Percentiles rank a stretch among this genome's conserved stretches.
Evolutionary conservation across 2,888 invertebrate species (phyloP).

Genomic region (Eueremaeus valkanovi): DNA sequence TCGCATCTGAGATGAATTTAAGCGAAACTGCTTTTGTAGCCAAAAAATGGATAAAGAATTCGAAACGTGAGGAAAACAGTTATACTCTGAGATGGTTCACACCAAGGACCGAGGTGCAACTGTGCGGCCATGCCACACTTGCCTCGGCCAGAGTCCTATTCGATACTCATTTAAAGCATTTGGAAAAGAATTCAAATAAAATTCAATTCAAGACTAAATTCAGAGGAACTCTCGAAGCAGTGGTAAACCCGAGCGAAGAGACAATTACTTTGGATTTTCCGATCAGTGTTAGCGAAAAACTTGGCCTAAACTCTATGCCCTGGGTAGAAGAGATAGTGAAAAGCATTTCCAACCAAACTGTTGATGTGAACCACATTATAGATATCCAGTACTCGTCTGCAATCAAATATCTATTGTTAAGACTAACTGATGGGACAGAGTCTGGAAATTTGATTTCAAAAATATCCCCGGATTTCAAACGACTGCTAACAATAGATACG

Average conservation of each 20-base stretch:
- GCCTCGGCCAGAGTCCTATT: slow-evolving; percentile 57
- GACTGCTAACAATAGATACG: slow-evolving; percentile 39
- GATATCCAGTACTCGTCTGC: slow-evolving; percentile 48
- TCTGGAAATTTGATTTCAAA: slow-evolving; percentile 43
- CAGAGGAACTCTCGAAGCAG: slow-evolving; percentile 31
- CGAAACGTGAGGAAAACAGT: slow-evolving; percentile 37
- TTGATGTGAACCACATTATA: slow-evolving; percentile 44
- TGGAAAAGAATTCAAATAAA: background rate
- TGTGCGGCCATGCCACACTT: slow-evolving; percentile 60
- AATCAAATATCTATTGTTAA: slow-evolving; percentile 49
- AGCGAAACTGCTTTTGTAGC: slow-evolving; percentile 58
- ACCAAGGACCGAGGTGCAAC: slow-evolving; percentile 56
- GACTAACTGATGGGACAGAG: slow-evolving; percentile 44
- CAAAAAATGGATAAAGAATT: slow-evolving; percentile 42
- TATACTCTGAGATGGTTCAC: slow-evolving; percentile 58
- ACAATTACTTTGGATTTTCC: slow-evolving; percentile 53
- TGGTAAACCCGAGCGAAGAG: slow-evolving; percentile 41
- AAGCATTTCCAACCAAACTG: background rate
- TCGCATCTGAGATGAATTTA: slow-evolving; percentile 58
- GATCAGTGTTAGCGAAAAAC: slow-evolving; percentile 50
- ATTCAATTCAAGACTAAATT: slow-evolving; percentile 26
- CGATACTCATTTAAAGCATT: slow-evolving; percentile 42
- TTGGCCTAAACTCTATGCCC: slow-evolving; percentile 36
- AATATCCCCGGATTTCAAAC: slow-evolving; percentile 45
- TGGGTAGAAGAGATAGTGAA: slow-evolving; percentile 43